Conservation (phyloP, 1,140 invertebrate species). For the Ceratina calcarata region DNA sequence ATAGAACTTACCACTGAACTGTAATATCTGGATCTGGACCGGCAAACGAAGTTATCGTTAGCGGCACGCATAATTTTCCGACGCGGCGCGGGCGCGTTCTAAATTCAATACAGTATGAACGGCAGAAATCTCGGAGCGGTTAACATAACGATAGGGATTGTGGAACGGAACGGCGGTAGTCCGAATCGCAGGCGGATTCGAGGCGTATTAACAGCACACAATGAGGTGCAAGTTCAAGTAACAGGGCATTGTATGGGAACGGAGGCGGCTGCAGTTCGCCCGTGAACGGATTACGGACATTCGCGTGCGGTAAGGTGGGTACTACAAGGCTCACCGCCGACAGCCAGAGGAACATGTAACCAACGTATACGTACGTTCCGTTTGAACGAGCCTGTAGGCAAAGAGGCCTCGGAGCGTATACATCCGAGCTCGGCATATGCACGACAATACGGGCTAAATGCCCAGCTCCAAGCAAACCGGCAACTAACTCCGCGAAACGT, state of each 20-base stretch:
- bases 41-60: conserved; percentile 5
- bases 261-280: conserved; percentile 57
- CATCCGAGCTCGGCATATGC: conserved; percentile 68
- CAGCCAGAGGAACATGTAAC: conserved; percentile 42
- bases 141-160: conserved; percentile 27
- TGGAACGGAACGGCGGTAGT: neutral
- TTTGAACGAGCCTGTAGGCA: conserved; percentile 67
- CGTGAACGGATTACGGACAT: conserved; percentile 64
- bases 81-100: neutral
- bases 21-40: no score
- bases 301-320: conserved; percentile 11
- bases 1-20: no score
- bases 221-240: conserved; percentile 56
- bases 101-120: conserved; percentile 18
- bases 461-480: conserved; percentile 73
- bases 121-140: conserved; percentile 10
- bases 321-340: conserved; percentile 31
- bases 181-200: conserved; percentile 32
- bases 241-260: conserved; percentile 54
- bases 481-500: conserved; percentile 78
- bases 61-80: conserved; percentile 6
- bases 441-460: conserved; percentile 80
- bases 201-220: conserved; percentile 38
- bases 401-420: conserved; percentile 68
- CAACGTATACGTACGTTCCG: conserved; percentile 55